Base-by-base conservation (phyloP, 2,888 invertebrate species). In the Spisula subtruncata region DNA sequence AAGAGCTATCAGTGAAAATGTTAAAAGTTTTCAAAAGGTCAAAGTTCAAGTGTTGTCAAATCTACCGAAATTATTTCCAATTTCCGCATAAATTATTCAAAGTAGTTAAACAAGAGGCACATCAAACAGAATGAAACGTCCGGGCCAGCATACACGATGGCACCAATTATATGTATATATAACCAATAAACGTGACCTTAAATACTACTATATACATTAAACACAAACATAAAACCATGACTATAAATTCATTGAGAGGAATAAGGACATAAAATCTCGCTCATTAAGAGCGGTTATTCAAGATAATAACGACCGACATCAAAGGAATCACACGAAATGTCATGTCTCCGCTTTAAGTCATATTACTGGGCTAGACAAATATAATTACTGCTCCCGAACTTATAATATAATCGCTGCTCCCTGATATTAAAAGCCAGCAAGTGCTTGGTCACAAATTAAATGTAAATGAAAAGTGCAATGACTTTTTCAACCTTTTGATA, bases 271-370 rank as follows among this genome's bases (percentile, higher is more conserved):
- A 85, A 85, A 85, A 35, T 16, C 32, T 35, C 32, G 2, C 79
- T 80, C 80, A 85, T 85, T 85, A 85, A 20, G 41, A 56, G 12
- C 18, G 35, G 51, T 56, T 80, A 80, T 32, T 79, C 85, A 56
- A n/a, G 29, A 54, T 80, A 85, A 80, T 85, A 85, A 79, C 56
- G n/a, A n/a, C n/a, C 48, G 41, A 85, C 80, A 80, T 85, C 85
- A 85, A 85, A 85, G 85, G 25, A 41, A 20, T 20, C 14, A 32
- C 6, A 80, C 48, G 60, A 85, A 80, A 56, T 48, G 41, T 56
- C 85, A 79, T 35, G 82, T 41, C 56, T 85, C 79, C 79, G 85
- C 35, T 75, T 71, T 20, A 56, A 79, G 51, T 32, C 60, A 10
- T 56, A 85, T 85, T 80, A 80, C 32, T 79, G 46, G 54, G 41